A percentile compares a stretch with the other conserved stretches of the same genome.
phyloP scores from a whole-genome alignment of 2,888 invertebrate genomes.

The Drosophila borborema region DNA sequence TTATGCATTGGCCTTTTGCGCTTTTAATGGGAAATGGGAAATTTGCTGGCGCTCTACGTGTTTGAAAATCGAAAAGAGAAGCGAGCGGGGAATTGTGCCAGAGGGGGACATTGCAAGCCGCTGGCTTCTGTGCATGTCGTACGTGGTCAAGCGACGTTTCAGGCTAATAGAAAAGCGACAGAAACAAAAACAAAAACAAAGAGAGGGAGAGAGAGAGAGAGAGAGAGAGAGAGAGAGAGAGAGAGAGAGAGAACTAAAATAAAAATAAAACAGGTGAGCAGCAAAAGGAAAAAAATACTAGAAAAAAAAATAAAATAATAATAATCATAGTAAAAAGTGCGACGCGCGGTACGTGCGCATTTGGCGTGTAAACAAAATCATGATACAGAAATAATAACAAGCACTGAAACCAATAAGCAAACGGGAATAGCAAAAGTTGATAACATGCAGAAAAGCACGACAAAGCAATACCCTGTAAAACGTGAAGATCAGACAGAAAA shows the following conservation, averaged over 20 bases:
- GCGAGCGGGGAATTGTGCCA: neutral
- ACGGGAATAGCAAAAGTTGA: slow-evolving; percentile 28
- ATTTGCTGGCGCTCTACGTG: slow-evolving; percentile 74
- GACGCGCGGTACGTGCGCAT: slow-evolving; percentile 72
- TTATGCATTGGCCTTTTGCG: slow-evolving; percentile 77
- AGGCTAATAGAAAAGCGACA: slow-evolving; percentile 70
- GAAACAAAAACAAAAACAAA: slow-evolving; percentile 16
- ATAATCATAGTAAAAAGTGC: slow-evolving; percentile 77
- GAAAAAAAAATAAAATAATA: slow-evolving; percentile 48
- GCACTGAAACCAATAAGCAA: slow-evolving; percentile 45
- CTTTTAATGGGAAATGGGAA: slow-evolving; percentile 70
- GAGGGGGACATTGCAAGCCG: slow-evolving; percentile 8
- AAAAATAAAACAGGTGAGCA: slow-evolving; percentile 39
- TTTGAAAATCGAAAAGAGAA: slow-evolving; percentile 67
- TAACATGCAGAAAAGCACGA: slow-evolving; percentile 8
- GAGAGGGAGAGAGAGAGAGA: no score
- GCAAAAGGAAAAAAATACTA: slow-evolving; percentile 4
- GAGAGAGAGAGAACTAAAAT: neutral
- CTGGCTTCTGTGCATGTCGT: slow-evolving; percentile 53
- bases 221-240: no score
- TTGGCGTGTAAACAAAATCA: slow-evolving; percentile 80
- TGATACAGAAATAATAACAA: slow-evolving; percentile 60
- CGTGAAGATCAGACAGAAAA: neutral
- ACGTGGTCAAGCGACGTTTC: slow-evolving; percentile 74
- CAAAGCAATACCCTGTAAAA: slow-evolving; percentile 9